phyloP scores from a whole-genome alignment of 1,140 invertebrate genomes.

The Sycophaga agraensis region DNA sequence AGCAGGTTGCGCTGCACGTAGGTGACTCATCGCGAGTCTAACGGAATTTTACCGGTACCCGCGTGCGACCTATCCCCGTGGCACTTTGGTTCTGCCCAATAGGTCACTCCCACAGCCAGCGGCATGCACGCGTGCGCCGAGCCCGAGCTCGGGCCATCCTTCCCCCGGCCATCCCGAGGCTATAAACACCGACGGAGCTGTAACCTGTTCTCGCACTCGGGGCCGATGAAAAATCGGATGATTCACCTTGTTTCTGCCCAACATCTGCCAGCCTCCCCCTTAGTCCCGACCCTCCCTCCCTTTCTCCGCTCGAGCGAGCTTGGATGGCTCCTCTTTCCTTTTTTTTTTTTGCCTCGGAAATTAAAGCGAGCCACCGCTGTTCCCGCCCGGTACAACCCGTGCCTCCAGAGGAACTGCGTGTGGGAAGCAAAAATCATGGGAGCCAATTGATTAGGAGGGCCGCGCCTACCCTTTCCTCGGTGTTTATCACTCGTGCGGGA shows the following conservation, averaged over 20 bases:
- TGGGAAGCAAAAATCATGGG: no score
- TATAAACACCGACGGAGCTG: constrained; percentile 15
- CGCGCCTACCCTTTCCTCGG: no score
- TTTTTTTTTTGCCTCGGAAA: neutral
- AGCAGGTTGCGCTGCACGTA: no score
- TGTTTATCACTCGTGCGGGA: no score
- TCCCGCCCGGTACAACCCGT: no score
- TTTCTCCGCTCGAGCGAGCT: neutral
- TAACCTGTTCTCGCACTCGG: constrained; percentile 18
- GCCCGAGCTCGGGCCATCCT: neutral
- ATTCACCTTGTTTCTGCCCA: constrained; percentile 18
- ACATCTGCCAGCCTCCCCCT: neutral
- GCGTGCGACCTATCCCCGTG: neutral
- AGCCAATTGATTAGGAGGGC: no score
- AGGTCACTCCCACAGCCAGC: neutral
- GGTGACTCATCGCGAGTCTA: constrained; percentile 45
- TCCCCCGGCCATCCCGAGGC: constrained; percentile 8
- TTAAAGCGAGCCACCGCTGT: no score
- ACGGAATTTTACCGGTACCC: constrained; percentile 23
- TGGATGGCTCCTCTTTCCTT: neutral
- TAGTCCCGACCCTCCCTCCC: neutral
- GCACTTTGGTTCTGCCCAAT: neutral
- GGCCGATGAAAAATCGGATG: constrained; percentile 25
- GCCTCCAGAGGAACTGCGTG: no score
- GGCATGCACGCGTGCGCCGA: neutral